These are phyloP conservation scores for Athene noctua DNA, from an alignment of 2,113 vertebrate species.

Conservation along the genomic window DNA sequence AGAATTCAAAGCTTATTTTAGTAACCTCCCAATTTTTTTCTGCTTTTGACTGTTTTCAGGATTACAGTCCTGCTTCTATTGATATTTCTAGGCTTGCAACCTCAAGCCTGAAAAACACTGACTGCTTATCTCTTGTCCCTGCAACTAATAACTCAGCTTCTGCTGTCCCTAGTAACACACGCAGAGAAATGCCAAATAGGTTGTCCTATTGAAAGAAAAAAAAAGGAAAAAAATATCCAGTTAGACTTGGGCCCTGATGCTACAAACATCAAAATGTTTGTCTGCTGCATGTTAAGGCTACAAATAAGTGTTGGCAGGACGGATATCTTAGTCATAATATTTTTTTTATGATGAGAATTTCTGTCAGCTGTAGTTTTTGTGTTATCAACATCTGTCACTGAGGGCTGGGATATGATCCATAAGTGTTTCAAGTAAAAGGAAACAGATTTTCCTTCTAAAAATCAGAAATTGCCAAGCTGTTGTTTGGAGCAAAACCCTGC, in stretches of 20 bases:
- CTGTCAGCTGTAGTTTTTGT: conserved; percentile 9
- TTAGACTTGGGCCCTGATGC: not conserved
- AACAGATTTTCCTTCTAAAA: conserved; percentile 26
- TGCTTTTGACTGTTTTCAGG: not conserved
- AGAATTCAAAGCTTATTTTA: conserved; percentile 12
- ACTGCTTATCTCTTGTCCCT: not conserved
- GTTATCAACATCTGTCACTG: conserved; percentile 18
- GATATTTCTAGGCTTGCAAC: not conserved
- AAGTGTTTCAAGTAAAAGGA: conserved; percentile 3
- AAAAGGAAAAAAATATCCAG: not conserved
- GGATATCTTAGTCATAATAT: not conserved
- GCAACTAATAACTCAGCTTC: not conserved
- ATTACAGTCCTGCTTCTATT: not conserved
- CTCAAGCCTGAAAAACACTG: not conserved
- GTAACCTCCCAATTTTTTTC: not conserved
- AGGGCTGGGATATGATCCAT: not conserved
- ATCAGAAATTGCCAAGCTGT: not conserved
- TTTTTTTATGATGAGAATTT: not conserved
- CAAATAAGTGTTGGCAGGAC: not conserved
- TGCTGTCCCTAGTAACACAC: not conserved
- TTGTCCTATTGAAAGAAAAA: not conserved
- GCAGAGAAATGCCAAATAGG: not conserved
- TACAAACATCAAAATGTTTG: not conserved
- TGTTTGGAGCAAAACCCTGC: not conserved
- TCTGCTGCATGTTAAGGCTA: not conserved